Conservation (phyloP, 37 sponge, comb jelly and placozoan species). For the Amphimedon queenslandica region DNA sequence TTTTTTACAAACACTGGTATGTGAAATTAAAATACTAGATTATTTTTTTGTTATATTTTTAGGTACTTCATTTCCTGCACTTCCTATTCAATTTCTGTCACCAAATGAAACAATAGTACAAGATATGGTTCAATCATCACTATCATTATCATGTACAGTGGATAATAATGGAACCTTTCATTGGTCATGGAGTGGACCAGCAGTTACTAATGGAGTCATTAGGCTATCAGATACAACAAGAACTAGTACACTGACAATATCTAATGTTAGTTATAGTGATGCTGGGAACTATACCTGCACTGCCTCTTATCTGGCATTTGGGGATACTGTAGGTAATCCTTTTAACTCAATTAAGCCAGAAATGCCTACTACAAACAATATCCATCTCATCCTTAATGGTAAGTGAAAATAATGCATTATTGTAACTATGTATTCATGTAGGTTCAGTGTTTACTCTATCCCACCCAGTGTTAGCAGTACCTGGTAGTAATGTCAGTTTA, state of each 20-base stretch:
- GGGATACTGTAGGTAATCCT: too few species aligned
- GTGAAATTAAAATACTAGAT: neutral
- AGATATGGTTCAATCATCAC: neutral
- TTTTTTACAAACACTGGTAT: constrained; percentile 6
- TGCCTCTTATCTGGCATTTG: constrained; percentile 15
- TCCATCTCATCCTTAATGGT: too few species aligned
- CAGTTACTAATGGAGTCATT: neutral
- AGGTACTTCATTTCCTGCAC: neutral
- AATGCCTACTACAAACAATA: too few species aligned
- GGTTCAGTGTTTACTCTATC: too few species aligned
- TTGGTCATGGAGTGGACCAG: constrained; percentile 33
- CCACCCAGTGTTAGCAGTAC: too few species aligned
- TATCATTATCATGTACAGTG: constrained; percentile 46
- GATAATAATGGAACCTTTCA: constrained; percentile 28
- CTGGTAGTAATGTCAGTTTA: too few species aligned
- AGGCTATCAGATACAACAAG: constrained; percentile 30
- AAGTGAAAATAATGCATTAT: too few species aligned
- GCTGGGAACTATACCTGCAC: constrained; percentile 12
- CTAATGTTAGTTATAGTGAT: neutral
- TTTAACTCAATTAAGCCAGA: too few species aligned
- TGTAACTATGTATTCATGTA: too few species aligned
- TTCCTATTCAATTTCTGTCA: neutral
- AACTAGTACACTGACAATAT: constrained; percentile 19
- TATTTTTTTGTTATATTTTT: neutral
- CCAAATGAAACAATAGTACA: neutral